Base-by-base conservation (phyloP, 2,888 invertebrate genomes). In the Archips xylosteana region DNA sequence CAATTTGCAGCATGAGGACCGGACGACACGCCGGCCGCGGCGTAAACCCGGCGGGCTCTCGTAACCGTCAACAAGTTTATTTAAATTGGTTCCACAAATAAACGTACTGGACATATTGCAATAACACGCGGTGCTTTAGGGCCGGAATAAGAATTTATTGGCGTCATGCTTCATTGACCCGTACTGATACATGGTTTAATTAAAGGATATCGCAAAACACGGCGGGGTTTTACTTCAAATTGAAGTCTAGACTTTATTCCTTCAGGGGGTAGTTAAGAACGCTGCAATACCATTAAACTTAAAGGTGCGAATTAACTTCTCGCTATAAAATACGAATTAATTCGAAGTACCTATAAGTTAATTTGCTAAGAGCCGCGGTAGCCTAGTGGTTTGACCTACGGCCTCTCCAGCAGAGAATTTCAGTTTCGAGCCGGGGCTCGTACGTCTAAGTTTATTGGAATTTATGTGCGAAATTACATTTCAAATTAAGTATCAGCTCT, bases 11-110 rank as follows among this genome's bases (percentile, higher is more conserved):
- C 78, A 78, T 78, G 76, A 64, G 80, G 85, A 83, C 82, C 81
- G 82, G 80, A 82, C 82, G 81, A 78, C 79, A 79, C 80, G 76
- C 65, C 54, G 69, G 36, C 60, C 51, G 23, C 72, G 51, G 45
- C 45, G 68, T 39, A 80, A 78, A 78, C 81, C 79, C 79, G 79
- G 79, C 80, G 81, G 75, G 76, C 80, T 78, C 77, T 81, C 79
- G 81, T 83, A 82, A 85, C 85, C 85, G 83, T 76, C 76, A 71
- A 82, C 83, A 83, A 84, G 83, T 84, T 83, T 86, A 87, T 85
- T 86, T 85, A 87, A 87, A 88, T 88, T 87, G 86, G 79, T 82
- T 81, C 82, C 80, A 84, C 85, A 86, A 85, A 87, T 84, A 86
- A 86, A 86, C 81, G 77, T 81, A 75, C 78, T 77, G 78, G 79